A percentile compares a stretch with the other conserved stretches of the same genome.
Evolutionary conservation across 2,797 vertebrate species (phyloP).

Genomic region (Amphiprion clarkii): DNA sequence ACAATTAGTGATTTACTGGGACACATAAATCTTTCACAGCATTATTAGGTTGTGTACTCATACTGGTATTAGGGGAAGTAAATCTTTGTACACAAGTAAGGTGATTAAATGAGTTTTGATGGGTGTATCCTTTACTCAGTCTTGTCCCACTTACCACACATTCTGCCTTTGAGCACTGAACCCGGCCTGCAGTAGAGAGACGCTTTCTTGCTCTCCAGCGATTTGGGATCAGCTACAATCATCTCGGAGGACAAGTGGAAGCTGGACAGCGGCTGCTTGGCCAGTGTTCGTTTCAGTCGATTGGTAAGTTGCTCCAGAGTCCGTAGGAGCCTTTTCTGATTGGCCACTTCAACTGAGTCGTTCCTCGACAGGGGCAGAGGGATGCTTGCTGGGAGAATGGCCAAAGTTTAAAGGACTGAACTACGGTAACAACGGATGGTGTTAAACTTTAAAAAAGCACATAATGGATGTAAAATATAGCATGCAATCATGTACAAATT

Average conservation of each 20-base stretch:
- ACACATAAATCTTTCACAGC: conserved; percentile 4
- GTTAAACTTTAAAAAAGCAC: neutral
- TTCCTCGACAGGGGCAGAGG: conserved; percentile 94
- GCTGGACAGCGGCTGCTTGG: conserved; percentile 92
- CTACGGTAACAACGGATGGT: neutral
- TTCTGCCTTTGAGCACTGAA: conserved; percentile 93
- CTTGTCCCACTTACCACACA: conserved; percentile 91
- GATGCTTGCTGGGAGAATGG: conserved; percentile 93
- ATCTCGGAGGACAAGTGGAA: conserved; percentile 94
- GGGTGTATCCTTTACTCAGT: too few relatives aligned
- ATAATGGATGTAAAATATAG: too few relatives aligned
- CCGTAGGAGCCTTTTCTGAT: conserved; percentile 93
- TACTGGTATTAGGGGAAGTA: neutral
- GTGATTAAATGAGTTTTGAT: neutral
- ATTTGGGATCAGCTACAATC: conserved; percentile 94
- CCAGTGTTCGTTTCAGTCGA: conserved; percentile 92
- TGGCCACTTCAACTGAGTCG: conserved; percentile 93
- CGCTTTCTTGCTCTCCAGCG: conserved; percentile 91
- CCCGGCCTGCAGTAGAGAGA: conserved; percentile 94
- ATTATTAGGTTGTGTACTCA: neutral
- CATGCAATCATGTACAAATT: too few relatives aligned
- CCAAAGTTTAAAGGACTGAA: conserved; percentile 65
- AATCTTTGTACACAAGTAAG: neutral
- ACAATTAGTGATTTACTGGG: conserved; percentile 11
- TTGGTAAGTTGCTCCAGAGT: conserved; percentile 95